phyloP scores from a whole-genome alignment of 2,797 vertebrate genomes.

The Rhodeus uyekii region DNA sequence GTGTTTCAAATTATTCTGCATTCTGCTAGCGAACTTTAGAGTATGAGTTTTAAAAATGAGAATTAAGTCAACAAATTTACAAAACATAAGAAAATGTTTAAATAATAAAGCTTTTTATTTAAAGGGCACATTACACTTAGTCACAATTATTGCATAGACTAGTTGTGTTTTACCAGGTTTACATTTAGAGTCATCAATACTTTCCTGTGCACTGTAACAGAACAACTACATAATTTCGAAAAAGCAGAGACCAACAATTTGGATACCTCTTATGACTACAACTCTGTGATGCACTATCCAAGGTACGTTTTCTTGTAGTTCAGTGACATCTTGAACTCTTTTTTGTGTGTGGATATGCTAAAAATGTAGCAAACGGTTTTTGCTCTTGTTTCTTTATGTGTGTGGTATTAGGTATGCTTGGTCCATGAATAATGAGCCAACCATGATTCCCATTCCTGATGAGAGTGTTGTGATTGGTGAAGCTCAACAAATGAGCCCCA shows the following conservation, averaged over 20 bases:
- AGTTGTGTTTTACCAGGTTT: background rate
- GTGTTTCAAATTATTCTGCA: too few relatives aligned
- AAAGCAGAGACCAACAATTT: conserved; percentile 42
- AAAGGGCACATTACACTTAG: background rate
- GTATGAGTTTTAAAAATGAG: background rate
- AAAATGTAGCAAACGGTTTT: background rate
- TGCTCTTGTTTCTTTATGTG: too few relatives aligned
- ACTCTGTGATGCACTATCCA: conserved; percentile 57
- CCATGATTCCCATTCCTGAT: conserved; percentile 71
- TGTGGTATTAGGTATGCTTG: conserved; percentile 59
- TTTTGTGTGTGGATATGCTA: background rate
- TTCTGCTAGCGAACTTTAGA: background rate
- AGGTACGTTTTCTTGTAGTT: conserved; percentile 17
- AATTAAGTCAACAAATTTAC: background rate
- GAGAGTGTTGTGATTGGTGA: conserved; percentile 63
- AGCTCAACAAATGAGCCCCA: conserved; percentile 65
- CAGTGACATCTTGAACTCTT: background rate
- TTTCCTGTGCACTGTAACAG: conserved; percentile 23
- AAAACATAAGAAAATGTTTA: too few relatives aligned
- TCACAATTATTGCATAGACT: background rate
- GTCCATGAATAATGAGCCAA: conserved; percentile 69
- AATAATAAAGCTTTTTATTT: too few relatives aligned
- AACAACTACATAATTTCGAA: background rate
- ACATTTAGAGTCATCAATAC: background rate
- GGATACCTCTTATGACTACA: conserved; percentile 52